A percentile compares a stretch with the other conserved stretches of the same genome.
Evolutionary conservation across 2,113 vertebrate species (phyloP).

Genomic region (Pomatorhinus ruficollis): DNA sequence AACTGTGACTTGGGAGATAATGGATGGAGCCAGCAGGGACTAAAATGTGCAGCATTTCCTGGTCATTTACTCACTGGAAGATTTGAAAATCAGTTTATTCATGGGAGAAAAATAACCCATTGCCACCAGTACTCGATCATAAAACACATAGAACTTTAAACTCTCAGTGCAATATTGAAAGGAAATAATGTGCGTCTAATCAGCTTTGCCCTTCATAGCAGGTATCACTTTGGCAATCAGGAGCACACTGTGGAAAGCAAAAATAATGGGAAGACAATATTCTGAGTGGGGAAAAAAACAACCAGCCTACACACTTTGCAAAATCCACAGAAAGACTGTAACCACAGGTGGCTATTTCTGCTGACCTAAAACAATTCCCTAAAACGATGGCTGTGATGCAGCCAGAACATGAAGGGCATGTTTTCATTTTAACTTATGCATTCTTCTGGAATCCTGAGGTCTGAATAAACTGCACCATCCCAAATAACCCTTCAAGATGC

Average conservation of each 20-base stretch:
- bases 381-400: constrained; percentile 12
- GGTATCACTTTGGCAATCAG: constrained; percentile 58
- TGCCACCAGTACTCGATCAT: constrained; percentile 3
- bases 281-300: background rate
- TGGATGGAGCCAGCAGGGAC: constrained; percentile 32
- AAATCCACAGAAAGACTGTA: constrained; percentile 8
- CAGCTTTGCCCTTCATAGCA: constrained; percentile 35
- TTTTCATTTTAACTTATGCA: constrained; percentile 49
- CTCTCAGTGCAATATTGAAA: constrained; percentile 1
- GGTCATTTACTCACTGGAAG: constrained; percentile 43
- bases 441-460: constrained; percentile 54
- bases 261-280: constrained; percentile 43
- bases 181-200: constrained; percentile 29
- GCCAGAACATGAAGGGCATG: constrained; percentile 5
- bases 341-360: constrained; percentile 61
- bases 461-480: constrained; percentile 26
- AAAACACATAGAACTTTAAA: constrained; percentile 38
- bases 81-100: constrained; percentile 57
- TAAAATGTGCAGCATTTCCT: constrained; percentile 41
- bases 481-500: constrained; percentile 36
- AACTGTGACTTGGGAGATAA: constrained; percentile 18
- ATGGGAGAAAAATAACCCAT: constrained; percentile 46
- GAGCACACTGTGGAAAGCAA: constrained; percentile 21
- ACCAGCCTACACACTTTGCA: background rate
- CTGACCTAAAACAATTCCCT: constrained; percentile 61